Conservation (phyloP, 1,140 invertebrate genomes). For the Caenorhabditis remanei region DNA sequence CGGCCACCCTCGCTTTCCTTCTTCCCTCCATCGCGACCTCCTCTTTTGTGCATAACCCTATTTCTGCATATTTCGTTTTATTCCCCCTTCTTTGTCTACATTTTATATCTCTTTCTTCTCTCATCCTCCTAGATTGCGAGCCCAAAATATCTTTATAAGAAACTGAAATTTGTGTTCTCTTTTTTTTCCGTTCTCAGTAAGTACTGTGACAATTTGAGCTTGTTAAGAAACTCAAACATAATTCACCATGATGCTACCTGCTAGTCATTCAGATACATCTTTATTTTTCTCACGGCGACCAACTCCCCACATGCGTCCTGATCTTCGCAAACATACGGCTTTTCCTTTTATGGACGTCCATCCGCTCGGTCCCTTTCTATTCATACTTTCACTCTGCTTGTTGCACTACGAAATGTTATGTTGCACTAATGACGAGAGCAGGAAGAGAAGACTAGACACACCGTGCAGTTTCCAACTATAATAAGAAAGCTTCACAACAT, state of each 20-base stretch:
- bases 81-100: conserved; percentile 39
- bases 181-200: background rate
- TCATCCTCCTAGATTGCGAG: background rate
- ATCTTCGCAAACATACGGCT: background rate
- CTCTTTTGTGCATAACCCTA: conserved; percentile 54
- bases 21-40: conserved; percentile 34
- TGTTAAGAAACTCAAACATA: no score
- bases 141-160: background rate
- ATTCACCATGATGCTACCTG: background rate
- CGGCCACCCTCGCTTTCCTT: conserved; percentile 39
- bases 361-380: background rate
- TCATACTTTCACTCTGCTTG: background rate
- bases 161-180: background rate
- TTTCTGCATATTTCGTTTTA: conserved; percentile 48
- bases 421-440: background rate
- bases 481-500: background rate
- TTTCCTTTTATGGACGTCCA: background rate
- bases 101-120: conserved; percentile 35
- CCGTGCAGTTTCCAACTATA: background rate
- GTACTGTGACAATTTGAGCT: no score
- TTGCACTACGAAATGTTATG: background rate
- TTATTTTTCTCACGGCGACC: background rate
- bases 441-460: background rate
- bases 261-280: background rate
- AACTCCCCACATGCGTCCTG: background rate